phyloP scores from a whole-genome alignment of 2,797 vertebrate species.

The Lophotriccus pileatus region DNA sequence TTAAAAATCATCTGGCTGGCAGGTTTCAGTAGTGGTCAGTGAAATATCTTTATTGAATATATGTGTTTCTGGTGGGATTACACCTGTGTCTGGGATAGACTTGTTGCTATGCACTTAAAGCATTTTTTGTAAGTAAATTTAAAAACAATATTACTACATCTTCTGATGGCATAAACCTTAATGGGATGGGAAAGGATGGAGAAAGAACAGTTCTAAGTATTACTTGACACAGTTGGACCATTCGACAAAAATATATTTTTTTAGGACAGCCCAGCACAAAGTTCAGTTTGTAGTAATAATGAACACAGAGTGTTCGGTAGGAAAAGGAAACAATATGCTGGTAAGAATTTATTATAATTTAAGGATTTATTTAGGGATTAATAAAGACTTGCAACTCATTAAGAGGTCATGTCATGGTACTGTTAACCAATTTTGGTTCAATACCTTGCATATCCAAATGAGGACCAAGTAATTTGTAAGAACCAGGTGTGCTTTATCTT shows the following conservation, averaged over 20 bases:
- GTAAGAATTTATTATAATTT: not conserved
- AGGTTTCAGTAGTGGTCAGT: not conserved
- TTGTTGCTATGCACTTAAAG: not conserved
- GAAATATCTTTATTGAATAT: not conserved
- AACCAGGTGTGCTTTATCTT: not conserved
- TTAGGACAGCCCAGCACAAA: not conserved
- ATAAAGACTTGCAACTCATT: not conserved
- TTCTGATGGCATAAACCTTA: not conserved
- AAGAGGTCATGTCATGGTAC: not conserved
- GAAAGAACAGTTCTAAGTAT: not conserved
- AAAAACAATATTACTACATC: not conserved
- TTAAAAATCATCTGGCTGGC: not conserved
- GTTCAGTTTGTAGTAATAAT: not conserved
- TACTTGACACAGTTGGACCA: not conserved
- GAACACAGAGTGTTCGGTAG: not conserved
- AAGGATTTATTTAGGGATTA: not conserved
- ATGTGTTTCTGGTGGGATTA: not conserved
- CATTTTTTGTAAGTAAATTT: not conserved
- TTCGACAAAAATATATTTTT: not conserved
- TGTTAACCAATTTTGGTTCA: not conserved
- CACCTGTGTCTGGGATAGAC: not conserved
- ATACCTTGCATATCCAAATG: not conserved
- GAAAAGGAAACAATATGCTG: not conserved
- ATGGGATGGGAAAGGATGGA: not conserved
- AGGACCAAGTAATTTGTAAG: not conserved